A percentile compares a stretch with the other conserved stretches of the same genome.
These are phyloP conservation scores for Halisarca cf. caerulea DNA, from an alignment of 37 sponge, comb jelly and placozoan genomes.

Conservation along the genomic window DNA sequence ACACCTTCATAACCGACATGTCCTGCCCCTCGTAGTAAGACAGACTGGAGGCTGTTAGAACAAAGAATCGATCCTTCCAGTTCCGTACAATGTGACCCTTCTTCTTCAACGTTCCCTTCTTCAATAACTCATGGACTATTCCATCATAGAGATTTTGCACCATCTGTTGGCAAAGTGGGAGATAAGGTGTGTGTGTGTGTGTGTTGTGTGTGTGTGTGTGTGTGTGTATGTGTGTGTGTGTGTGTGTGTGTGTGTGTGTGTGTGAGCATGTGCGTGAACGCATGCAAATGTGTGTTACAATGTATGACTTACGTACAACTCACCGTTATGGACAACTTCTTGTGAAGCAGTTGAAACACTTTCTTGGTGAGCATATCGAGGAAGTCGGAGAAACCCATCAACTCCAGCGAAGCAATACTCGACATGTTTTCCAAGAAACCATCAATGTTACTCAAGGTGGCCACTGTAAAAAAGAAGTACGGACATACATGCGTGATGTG, in stretches of 20 bases:
- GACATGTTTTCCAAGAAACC: neutral
- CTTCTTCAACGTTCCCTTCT: constrained; percentile 53
- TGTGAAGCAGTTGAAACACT: neutral
- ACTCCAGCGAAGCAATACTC: neutral
- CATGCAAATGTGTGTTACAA: neutral
- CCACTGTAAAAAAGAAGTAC: neutral
- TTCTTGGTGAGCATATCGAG: neutral
- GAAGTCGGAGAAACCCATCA: neutral
- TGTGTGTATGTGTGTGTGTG: neutral
- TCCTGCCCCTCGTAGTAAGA: constrained; percentile 65
- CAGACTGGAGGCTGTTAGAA: constrained; percentile 31
- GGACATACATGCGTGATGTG: no score
- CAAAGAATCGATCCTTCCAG: constrained; percentile 71
- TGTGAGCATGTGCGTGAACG: neutral
- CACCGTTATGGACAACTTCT: neutral
- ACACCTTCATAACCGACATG: no score
- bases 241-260: neutral
- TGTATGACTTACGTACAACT: neutral
- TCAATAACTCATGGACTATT: constrained; percentile 42
- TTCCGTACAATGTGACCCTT: constrained; percentile 61
- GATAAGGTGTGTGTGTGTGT: neutral
- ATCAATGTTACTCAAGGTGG: neutral
- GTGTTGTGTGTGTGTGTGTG: neutral
- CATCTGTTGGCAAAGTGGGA: no score
- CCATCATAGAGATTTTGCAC: constrained; percentile 32